These are phyloP conservation scores for Aspiorhynchus laticeps DNA, from an alignment of 2,113 vertebrate species.

Conservation along the genomic window DNA sequence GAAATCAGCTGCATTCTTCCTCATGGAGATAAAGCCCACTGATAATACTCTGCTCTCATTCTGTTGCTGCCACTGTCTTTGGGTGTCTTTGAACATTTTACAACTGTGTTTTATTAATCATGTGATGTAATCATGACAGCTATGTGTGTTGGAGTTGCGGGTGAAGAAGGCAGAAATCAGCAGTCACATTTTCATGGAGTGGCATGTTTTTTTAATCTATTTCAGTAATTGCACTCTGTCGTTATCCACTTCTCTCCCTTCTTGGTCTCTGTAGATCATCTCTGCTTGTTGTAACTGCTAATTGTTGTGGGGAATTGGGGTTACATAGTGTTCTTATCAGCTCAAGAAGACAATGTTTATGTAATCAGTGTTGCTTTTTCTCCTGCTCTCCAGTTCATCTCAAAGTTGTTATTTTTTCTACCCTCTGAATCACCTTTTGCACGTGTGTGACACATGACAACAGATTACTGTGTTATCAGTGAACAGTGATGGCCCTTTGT, in stretches of 20 bases:
- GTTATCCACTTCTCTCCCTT: too few species aligned
- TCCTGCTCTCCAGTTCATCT: neutral
- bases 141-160: neutral
- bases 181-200: neutral
- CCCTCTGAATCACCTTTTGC: neutral
- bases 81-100: neutral
- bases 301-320: conserved; percentile 7
- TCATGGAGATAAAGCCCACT: neutral
- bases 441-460: neutral
- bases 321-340: neutral
- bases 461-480: neutral
- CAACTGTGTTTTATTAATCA: neutral
- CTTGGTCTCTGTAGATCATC: neutral
- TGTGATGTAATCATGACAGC: neutral
- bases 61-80: neutral
- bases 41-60: neutral
- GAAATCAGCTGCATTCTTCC: conserved; percentile 1
- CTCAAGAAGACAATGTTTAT: conserved; percentile 11
- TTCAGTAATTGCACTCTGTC: neutral
- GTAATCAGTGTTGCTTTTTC: neutral
- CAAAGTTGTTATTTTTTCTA: neutral
- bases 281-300: neutral
- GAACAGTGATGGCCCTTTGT: neutral
- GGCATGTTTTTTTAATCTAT: neutral
- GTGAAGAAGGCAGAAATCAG: neutral